Conservation (phyloP, 1,140 invertebrate genomes). For the Halyomorpha halys region DNA sequence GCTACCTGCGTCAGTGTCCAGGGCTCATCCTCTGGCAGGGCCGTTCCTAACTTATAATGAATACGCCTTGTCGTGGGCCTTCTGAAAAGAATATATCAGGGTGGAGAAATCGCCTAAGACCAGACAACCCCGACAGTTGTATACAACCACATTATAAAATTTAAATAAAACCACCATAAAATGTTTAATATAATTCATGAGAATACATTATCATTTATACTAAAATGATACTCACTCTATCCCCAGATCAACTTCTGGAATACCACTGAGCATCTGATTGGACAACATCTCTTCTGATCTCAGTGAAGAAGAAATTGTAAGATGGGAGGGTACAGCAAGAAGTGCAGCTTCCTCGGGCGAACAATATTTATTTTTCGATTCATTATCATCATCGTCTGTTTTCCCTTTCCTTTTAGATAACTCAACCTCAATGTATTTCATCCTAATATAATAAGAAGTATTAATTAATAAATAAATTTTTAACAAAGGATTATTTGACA, state of each 20-base stretch:
- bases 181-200: too few relatives aligned
- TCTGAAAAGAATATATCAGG: too few relatives aligned
- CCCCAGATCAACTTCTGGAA: slow-evolving; percentile 98
- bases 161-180: background rate
- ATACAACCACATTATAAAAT: background rate
- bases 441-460: slow-evolving; percentile 42
- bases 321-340: slow-evolving; percentile 74
- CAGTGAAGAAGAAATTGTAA: slow-evolving; percentile 68
- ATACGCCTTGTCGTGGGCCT: too few relatives aligned
- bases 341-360: slow-evolving; percentile 79
- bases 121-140: too few relatives aligned
- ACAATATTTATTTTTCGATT: slow-evolving; percentile 53
- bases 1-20: too few relatives aligned
- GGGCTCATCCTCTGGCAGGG: too few relatives aligned
- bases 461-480: too few relatives aligned
- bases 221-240: slow-evolving; percentile 61
- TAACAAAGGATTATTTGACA: too few relatives aligned
- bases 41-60: too few relatives aligned
- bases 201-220: too few relatives aligned
- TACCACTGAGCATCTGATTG: slow-evolving; percentile 99
- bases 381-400: slow-evolving; percentile 35
- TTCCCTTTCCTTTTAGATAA: slow-evolving; percentile 73
- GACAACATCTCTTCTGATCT: slow-evolving; percentile 94
- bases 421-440: slow-evolving; percentile 95
- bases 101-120: too few relatives aligned